Conservation (phyloP, 1,140 invertebrate genomes). For the Nasonia vitripennis region DNA sequence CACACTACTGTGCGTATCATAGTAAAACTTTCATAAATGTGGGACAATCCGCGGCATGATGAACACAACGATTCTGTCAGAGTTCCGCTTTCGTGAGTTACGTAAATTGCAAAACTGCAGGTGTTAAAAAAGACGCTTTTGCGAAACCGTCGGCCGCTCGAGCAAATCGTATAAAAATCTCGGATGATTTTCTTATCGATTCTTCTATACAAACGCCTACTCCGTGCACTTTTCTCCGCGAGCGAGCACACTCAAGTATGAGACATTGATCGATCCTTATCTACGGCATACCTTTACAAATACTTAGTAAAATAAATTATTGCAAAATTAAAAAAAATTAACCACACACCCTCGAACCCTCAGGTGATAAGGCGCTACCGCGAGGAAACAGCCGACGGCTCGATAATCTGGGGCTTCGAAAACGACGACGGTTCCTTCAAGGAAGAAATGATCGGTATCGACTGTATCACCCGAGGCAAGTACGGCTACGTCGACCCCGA, state of each 20-base stretch:
- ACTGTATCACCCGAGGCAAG: conserved; percentile 87
- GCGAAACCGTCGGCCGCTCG: background rate
- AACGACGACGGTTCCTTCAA: conserved; percentile 86
- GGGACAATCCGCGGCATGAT: background rate
- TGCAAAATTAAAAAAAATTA: too few relatives aligned
- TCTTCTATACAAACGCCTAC: background rate
- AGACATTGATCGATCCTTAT: background rate
- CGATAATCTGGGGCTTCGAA: conserved; percentile 90
- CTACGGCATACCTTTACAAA: background rate
- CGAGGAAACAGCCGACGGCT: conserved; percentile 87
- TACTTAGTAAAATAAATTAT: background rate
- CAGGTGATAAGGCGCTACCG: conserved; percentile 78
- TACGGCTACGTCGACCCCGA: conserved; percentile 91
- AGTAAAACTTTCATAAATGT: conserved; percentile 10
- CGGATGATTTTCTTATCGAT: background rate
- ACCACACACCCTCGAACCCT: background rate
- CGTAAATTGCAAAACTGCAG: conserved; percentile 29
- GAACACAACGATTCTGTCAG: conserved; percentile 17
- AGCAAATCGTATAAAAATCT: conserved; percentile 22
- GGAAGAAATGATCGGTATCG: conserved; percentile 86
- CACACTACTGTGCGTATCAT: background rate
- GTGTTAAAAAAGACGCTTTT: conserved; percentile 38
- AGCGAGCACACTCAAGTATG: background rate
- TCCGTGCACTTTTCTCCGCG: too few relatives aligned
- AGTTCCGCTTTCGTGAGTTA: conserved; percentile 37